Evolutionary conservation across 2,888 invertebrate genomes (phyloP).

Genomic region (Dorcus parallelipipedus): DNA sequence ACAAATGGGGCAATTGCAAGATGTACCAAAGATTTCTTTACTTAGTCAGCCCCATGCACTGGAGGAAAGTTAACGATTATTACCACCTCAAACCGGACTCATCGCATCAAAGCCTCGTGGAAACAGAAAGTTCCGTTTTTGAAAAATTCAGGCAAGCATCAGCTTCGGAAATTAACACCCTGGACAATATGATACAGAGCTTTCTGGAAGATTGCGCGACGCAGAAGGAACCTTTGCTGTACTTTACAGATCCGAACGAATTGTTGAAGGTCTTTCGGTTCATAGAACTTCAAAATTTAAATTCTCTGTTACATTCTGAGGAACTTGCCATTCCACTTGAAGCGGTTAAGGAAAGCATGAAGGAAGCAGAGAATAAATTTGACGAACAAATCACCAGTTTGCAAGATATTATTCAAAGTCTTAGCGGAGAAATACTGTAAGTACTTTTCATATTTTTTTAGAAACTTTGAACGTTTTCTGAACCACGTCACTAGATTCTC

Average conservation of each 20-base stretch:
- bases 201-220: slow-evolving; percentile 51
- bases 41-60: slow-evolving; percentile 61
- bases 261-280: slow-evolving; percentile 57
- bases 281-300: slow-evolving; percentile 62
- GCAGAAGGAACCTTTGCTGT: slow-evolving; percentile 53
- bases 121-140: slow-evolving; percentile 22
- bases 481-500: too few relatives aligned
- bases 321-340: slow-evolving; percentile 55
- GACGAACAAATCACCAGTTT: slow-evolving; percentile 46
- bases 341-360: slow-evolving; percentile 51
- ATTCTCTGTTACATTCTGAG: slow-evolving; percentile 60
- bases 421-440: slow-evolving; percentile 45
- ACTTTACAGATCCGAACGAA: slow-evolving; percentile 56
- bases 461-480: too few relatives aligned
- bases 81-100: slow-evolving; percentile 24
- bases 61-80: slow-evolving; percentile 55
- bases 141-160: slow-evolving; percentile 31
- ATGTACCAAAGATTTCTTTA: slow-evolving; percentile 68
- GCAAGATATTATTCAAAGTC: slow-evolving; percentile 44
- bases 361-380: slow-evolving; percentile 46
- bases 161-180: slow-evolving; percentile 9
- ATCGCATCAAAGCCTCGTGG: slow-evolving; percentile 9
- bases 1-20: slow-evolving; percentile 59
- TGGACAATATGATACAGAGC: slow-evolving; percentile 47
- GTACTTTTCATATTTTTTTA: slow-evolving; percentile 4